Base-by-base conservation (phyloP, 1,140 invertebrate genomes). In the Drosophila ficusphila region DNA sequence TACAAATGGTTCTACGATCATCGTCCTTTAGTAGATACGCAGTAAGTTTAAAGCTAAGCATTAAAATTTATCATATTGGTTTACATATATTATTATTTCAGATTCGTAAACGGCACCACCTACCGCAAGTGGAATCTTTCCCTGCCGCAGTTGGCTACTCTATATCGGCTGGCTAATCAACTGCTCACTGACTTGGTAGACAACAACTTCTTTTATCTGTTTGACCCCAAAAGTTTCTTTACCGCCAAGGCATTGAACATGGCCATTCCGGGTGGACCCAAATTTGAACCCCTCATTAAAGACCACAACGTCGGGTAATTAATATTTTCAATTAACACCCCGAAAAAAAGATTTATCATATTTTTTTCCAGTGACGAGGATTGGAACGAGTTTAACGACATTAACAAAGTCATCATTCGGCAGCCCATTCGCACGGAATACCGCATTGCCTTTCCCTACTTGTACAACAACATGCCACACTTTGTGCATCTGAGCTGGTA, bases 341-440 rank as follows among this genome's bases (percentile, higher is more conserved):
- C 1, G 6, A 16, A 19, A 3, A 3, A 2, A 19, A 4, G 0
- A 41, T 14, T 19, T 4, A 31, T 25, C 2, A 4, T 11, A 12
- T 64, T 8, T 34, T 16, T 41, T 93, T 93, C 31, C 76, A 96
- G 96, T 9, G 99, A 99, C 93, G 99, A 99, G 94, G 99, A 99
- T 92, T 99, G 99, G 99, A 99, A 99, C 93, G 99, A 99, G 92
- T 99, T 99, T 89, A 99, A 99, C 93, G 99, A 99, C 90, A 99
- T 99, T 49, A 99, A 99, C 90, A 99, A 99, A 92, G 99, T 99
- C 74, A 99, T 99, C 56, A 99, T 99, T 83, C 93, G 99, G 23
- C 98, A 99, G 90, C 98, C 98, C 23, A 97, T 99, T 72, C 94
- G 99, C 60, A 99, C 99, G 4, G 99, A 99, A 92, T 99, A 99